Evolutionary conservation across 92 coral and sea anemone genomes (phyloP).

Genomic region (Palythoa grandis): DNA sequence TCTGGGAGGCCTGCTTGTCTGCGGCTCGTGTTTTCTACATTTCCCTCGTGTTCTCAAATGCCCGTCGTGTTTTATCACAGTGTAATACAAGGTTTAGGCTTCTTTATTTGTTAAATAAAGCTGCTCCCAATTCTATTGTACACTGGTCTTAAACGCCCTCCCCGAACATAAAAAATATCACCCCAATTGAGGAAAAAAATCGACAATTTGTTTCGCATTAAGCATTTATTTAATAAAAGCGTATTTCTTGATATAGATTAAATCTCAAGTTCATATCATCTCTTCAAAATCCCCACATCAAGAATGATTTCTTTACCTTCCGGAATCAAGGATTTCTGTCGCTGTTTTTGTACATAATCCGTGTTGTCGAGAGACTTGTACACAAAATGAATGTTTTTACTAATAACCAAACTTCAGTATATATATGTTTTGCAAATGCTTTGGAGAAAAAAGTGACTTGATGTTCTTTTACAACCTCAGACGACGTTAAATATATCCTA

Average conservation of each 20-base stretch:
- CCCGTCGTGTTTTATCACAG: no score
- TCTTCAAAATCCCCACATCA: background rate
- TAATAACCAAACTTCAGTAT: background rate
- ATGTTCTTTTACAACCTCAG: conserved; percentile 4
- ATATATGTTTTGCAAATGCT: conserved; percentile 4
- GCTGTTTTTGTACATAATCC: background rate
- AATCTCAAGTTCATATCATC: background rate
- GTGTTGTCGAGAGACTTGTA: background rate
- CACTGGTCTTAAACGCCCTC: no score
- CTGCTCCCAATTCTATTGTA: no score
- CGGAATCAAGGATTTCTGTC: background rate
- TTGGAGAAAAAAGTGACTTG: background rate
- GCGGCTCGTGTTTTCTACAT: no score
- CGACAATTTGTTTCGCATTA: background rate
- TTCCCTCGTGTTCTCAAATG: no score
- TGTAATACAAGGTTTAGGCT: no score
- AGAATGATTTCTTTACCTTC: background rate
- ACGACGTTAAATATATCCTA: conserved; percentile 32
- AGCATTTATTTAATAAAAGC: background rate
- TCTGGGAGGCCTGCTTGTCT: no score
- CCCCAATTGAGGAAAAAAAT: background rate
- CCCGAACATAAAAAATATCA: no score
- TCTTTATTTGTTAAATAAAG: no score
- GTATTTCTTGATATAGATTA: background rate
- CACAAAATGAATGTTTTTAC: conserved; percentile 29